Conservation (phyloP, 2,888 invertebrate genomes). For the Drosophila imparisetae region DNA sequence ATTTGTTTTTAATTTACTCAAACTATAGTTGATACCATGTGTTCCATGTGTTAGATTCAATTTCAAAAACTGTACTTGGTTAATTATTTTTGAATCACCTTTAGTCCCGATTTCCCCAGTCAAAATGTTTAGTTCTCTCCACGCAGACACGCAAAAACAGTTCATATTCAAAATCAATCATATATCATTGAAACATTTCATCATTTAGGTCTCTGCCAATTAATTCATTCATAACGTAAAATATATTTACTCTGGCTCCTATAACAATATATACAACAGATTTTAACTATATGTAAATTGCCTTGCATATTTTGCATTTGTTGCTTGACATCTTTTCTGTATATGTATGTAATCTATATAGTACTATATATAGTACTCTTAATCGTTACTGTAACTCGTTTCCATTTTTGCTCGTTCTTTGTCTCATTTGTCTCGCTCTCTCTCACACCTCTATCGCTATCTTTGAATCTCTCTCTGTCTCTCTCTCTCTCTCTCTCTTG, state of each 20-base stretch:
- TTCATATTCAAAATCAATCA: conserved; percentile 28
- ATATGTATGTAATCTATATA: conserved; percentile 33
- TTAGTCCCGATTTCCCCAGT: conserved; percentile 12
- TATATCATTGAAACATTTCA: conserved; percentile 39
- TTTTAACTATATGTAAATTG: conserved; percentile 40
- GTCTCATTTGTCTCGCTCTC: conserved; percentile 20
- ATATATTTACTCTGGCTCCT: conserved; percentile 25
- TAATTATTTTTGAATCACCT: conserved; percentile 15
- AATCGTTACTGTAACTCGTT: conserved; percentile 49
- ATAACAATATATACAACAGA: conserved; percentile 12
- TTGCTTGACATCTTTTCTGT: conserved; percentile 65
- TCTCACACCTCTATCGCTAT: conserved; percentile 19
- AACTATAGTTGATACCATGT: conserved; percentile 24
- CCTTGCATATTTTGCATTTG: conserved; percentile 68
- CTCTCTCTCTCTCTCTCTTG: conserved; percentile 44
- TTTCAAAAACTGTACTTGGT: conserved; percentile 17
- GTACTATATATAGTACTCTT: conserved; percentile 34
- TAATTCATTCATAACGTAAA: conserved; percentile 26
- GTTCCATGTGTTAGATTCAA: conserved; percentile 21
- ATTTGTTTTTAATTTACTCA: conserved; percentile 43
- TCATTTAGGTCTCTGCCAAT: conserved; percentile 27
- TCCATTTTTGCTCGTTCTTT: conserved; percentile 50
- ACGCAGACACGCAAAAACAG: conserved; percentile 28
- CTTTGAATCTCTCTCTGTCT: conserved; percentile 20
- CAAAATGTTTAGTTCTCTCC: conserved; percentile 30